Evolutionary conservation across 2,888 invertebrate genomes (phyloP), one percentile per base, ranked within the genome.

Genomic region (Sinhomidia bicolor): DNA sequence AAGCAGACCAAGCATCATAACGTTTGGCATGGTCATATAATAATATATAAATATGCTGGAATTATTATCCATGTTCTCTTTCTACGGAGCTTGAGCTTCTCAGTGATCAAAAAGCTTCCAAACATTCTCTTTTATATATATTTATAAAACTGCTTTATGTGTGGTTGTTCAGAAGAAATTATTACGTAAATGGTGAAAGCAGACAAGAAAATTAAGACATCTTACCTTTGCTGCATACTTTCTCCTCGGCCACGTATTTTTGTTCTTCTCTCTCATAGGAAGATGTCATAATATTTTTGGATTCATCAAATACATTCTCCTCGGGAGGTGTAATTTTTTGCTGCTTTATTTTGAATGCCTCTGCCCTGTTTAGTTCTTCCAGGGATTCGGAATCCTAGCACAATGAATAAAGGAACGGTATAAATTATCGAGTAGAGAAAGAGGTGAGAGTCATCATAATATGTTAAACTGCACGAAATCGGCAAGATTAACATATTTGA

Each of bases 381-480:
- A 94, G 93, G 60, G 94, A 94, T 92, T 94, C 94, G 78, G 94
- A 94, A 90, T 94, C 94, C 94, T 94, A 91, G 32, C 7, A 47
- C 17, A 76, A 14, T 12, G 20, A 54, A 44, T 2, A 54, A 17
- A 71, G 4, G 4, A 7, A 47, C 9, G n/a, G 5, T 47, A 47
- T 47, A 12, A 3, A 36, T 5, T 36, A 36, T 36, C 7, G 36
- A 36, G 7, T 36, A 5, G 36, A 36, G 7, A 36, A 36, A 7
- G 3, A 36, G 36, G 36, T 36, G 36, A 36, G 36, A 3, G 36
- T 5, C 7, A 36, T 36, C 7, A n/a, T n/a, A n/a, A n/a, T n/a
- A n/a, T n/a, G 36, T 36, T 36, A 36, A n/a, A 36, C 36, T 7
- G 36, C n/a, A 36, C 36, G 36, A 36, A 36, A 36, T 36, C 4